Evolutionary conservation across 2,797 vertebrate genomes (phyloP).

Genomic region (Acipenser transmontanus): DNA sequence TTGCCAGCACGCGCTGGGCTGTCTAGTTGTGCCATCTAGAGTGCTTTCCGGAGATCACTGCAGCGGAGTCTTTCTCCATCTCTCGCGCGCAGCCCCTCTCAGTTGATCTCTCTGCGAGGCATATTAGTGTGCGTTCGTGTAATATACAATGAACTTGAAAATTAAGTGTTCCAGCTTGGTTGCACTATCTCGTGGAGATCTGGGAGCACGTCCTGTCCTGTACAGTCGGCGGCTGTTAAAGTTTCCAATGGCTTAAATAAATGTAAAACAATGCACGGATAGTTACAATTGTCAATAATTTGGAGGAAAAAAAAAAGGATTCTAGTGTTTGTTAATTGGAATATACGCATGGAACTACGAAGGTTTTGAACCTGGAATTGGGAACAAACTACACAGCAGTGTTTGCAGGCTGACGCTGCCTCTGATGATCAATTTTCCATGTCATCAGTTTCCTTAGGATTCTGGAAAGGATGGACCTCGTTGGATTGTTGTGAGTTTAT

Average conservation of each 20-base stretch:
- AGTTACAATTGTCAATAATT: too few species aligned
- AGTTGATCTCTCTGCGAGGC: conserved; percentile 3
- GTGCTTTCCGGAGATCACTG: conserved; percentile 24
- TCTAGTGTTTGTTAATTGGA: conserved; percentile 3
- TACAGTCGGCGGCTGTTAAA: background rate
- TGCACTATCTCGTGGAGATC: background rate
- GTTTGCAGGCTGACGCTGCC: conserved; percentile 7
- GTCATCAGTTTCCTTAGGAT: conserved; percentile 13
- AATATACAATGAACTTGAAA: background rate
- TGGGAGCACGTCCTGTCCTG: background rate
- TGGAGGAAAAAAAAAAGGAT: too few species aligned
- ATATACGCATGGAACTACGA: conserved; percentile 19
- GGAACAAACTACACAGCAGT: conserved; percentile 22
- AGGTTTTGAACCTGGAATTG: conserved; percentile 23
- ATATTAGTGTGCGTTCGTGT: background rate
- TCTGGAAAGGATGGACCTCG: conserved; percentile 16
- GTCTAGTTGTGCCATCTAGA: conserved; percentile 35
- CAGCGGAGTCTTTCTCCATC: conserved; percentile 9
- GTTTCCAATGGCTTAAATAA: background rate
- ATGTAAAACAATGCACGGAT: too few species aligned
- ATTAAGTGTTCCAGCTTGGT: background rate
- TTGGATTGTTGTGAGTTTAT: conserved; percentile 19
- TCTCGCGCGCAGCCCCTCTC: background rate
- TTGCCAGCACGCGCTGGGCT: conserved; percentile 10
- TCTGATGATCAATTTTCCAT: conserved; percentile 11